Base-by-base conservation (phyloP, 2,888 invertebrate species). In the Trypoxylon attenuatum region DNA sequence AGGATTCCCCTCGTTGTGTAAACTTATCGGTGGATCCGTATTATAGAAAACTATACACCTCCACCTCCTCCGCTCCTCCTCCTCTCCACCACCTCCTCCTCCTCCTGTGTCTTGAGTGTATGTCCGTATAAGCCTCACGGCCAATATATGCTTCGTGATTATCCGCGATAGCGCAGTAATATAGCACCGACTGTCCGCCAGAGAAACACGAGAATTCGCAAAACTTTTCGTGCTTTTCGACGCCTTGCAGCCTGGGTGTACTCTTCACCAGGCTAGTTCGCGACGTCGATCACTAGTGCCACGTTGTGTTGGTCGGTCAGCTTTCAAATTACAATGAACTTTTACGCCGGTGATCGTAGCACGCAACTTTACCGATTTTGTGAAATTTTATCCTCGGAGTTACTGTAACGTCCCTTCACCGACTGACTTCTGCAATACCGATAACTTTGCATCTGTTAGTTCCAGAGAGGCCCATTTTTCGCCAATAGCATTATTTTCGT, bases 11-110 rank as follows among this genome's bases (percentile, higher is more conserved):
- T 66, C 59, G 56, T 63, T 52, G 69, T 45, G 67, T 62, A 39
- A 63, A 57, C 50, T 57, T 69, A 71, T n/a, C n/a, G n/a, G n/a
- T n/a, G n/a, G n/a, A n/a, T n/a, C 72, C 75, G 76, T 71, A 71
- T 78, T 77, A 79, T 80, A 80, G 80, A 80, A 80, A 78, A 76
- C 82, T 80, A 83, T n/a, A n/a, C n/a, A n/a, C n/a, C n/a, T n/a
- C n/a, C n/a, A n/a, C n/a, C n/a, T n/a, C n/a, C n/a, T n/a, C n/a
- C n/a, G n/a, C n/a, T n/a, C n/a, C n/a, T n/a, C n/a, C n/a, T n/a
- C n/a, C n/a, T n/a, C n/a, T n/a, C n/a, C n/a, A n/a, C n/a, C n/a
- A n/a, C n/a, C n/a, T n/a, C n/a, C n/a, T n/a, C n/a, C n/a, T n/a
- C n/a, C n/a, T n/a, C n/a, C n/a, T n/a, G n/a, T n/a, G n/a, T n/a